Percentiles rank a stretch among this genome's conserved stretches.
Conservation (phyloP, 2,888 invertebrate genomes). For the Tillus elongatus region DNA sequence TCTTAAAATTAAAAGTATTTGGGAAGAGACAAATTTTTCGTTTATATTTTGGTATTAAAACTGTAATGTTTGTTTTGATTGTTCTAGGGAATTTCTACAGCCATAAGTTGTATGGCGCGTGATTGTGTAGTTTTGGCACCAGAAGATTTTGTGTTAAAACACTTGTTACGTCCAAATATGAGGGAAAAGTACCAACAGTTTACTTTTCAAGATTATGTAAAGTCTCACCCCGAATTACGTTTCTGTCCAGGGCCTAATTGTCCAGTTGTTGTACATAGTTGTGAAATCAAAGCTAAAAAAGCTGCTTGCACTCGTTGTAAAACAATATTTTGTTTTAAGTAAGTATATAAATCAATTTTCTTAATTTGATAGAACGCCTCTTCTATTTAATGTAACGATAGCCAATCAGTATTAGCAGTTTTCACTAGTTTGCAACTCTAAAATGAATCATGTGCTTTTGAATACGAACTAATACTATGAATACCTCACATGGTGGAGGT, state of each 20-base stretch:
- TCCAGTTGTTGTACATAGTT: conserved; percentile 77
- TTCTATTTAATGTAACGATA: too few species aligned
- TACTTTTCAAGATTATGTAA: conserved; percentile 92
- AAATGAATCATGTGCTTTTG: too few species aligned
- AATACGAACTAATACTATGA: too few species aligned
- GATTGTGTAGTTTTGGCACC: conserved; percentile 91
- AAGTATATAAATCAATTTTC: conserved; percentile 20
- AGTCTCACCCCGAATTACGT: conserved; percentile 79
- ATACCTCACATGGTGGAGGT: too few species aligned
- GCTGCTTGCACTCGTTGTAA: conserved; percentile 85
- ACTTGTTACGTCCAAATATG: conserved; percentile 72
- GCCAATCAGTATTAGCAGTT: too few species aligned
- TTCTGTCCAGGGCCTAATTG: conserved; percentile 97
- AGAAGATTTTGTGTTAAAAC: conserved; percentile 86
- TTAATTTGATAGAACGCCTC: too few species aligned
- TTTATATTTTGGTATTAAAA: too few species aligned
- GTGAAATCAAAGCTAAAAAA: conserved; percentile 72
- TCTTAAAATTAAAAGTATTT: too few species aligned
- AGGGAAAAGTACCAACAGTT: conserved; percentile 92
- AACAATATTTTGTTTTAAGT: conserved; percentile 74
- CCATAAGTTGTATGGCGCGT: conserved; percentile 95
- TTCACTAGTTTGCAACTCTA: too few species aligned
- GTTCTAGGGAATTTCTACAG: conserved; percentile 58
- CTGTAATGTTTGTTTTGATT: too few species aligned
- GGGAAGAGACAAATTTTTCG: too few species aligned